Conservation (phyloP, 2,888 invertebrate genomes). For the Trichogramma evanescens region DNA sequence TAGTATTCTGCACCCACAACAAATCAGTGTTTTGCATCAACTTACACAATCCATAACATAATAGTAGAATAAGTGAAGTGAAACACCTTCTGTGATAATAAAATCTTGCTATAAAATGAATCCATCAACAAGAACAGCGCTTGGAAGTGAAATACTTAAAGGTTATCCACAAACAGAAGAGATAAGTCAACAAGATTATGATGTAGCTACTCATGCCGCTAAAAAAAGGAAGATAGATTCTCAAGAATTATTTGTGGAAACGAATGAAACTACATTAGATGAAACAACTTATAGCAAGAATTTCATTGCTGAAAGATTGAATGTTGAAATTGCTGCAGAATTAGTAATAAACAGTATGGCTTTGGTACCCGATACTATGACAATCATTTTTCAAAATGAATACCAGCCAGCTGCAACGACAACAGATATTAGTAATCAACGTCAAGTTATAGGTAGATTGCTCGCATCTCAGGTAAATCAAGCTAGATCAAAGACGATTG, state of each 20-base stretch:
- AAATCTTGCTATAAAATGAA: slow-evolving; percentile 32
- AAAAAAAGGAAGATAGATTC: slow-evolving; percentile 43
- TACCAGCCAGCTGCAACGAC: slow-evolving; percentile 88
- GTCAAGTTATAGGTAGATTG: slow-evolving; percentile 67
- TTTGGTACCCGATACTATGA: slow-evolving; percentile 76
- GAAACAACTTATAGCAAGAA: slow-evolving; percentile 53
- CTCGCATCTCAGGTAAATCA: slow-evolving; percentile 61
- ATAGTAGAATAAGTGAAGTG: too few relatives aligned
- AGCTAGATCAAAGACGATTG: slow-evolving; percentile 48
- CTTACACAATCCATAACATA: too few relatives aligned
- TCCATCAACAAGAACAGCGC: slow-evolving; percentile 79
- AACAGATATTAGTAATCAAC: slow-evolving; percentile 72
- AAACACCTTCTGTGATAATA: too few relatives aligned
- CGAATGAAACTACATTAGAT: slow-evolving; percentile 36
- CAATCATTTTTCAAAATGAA: slow-evolving; percentile 68
- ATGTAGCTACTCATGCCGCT: slow-evolving; percentile 37
- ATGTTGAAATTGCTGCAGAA: slow-evolving; percentile 57
- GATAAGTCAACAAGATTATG: slow-evolving; percentile 50
- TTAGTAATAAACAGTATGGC: slow-evolving; percentile 61
- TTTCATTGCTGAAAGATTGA: slow-evolving; percentile 56
- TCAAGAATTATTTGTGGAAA: slow-evolving; percentile 20
- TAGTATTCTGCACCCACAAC: too few relatives aligned
- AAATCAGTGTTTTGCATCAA: too few relatives aligned
- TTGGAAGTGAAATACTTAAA: slow-evolving; percentile 71
- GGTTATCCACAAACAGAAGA: slow-evolving; percentile 66